Base-by-base conservation (phyloP, 2,888 invertebrate species). In the Orchesella flavescens region DNA sequence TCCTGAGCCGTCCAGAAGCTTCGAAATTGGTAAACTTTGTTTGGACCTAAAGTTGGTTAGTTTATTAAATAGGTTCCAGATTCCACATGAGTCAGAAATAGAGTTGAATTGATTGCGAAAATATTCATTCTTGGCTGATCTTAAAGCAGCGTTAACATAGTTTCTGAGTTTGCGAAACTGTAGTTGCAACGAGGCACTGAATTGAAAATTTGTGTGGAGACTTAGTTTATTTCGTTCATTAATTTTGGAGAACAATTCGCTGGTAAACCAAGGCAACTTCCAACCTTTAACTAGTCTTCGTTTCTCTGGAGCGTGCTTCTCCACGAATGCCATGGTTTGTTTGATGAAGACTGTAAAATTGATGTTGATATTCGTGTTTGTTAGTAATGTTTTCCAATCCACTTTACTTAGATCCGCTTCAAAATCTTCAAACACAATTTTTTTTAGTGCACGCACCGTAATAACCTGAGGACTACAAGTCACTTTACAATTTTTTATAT, bases 261-360 rank as follows among this genome's bases (percentile, higher is more conserved):
- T 13, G 1, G 53, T 23, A 53, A 17, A 71, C 71, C 66, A 76
- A n/a, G 17, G 49, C 17, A 1, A 1, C 0, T 3, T 17, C 9
- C 34, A 66, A 1, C 55, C 55, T 10, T 34, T 53, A 9, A 65
- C 19, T 13, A 43, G 0, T 15, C 13, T 24, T 2, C 1, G 23
- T 44, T 68, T 68, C 7, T 68, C 1, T 44, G 77, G 77, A n/a
- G 77, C 77, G n/a, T 53, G 13, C 21, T 44, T 3, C 15, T 77
- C 44, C 0, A 77, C 1, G 3, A 77, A n/a, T 1, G 68, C 68
- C 13, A 77, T 7, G 4, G 68, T 4, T 15, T 59, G 44, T n/a
- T 77, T 55, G 13, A 68, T 68, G 55, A 76, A 76, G 2, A 76
- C 34, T 5, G 9, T 17, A 19, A 34, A 34, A 19, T 65, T 63